These are phyloP conservation scores for Rhagonycha fulva DNA, from an alignment of 2,888 invertebrate species.

Conservation along the genomic window DNA sequence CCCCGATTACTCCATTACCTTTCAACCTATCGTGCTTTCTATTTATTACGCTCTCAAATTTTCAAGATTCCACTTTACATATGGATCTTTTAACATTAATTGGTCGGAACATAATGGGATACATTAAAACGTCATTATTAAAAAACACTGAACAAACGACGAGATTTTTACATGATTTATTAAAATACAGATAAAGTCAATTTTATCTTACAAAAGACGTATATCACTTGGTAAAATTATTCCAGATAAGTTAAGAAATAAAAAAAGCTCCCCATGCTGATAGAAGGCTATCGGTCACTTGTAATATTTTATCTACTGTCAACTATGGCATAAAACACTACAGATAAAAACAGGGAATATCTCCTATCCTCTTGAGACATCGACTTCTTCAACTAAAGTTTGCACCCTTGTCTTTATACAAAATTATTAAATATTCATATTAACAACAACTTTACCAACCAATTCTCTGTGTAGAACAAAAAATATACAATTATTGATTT, in stretches of 20 bases:
- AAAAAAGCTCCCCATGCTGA: constrained; percentile 48
- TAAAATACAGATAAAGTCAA: not conserved
- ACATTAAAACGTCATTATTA: not conserved
- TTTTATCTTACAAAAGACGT: not conserved
- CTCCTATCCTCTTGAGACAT: constrained; percentile 54
- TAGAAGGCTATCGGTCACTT: constrained; percentile 53
- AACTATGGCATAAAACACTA: constrained; percentile 55
- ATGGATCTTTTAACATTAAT: constrained; percentile 8
- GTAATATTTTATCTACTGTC: constrained; percentile 57
- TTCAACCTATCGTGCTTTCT: constrained; percentile 26
- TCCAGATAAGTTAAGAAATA: constrained; percentile 47
- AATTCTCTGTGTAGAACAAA: not conserved
- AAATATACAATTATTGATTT: not conserved
- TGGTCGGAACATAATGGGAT: not conserved
- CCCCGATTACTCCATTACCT: constrained; percentile 35
- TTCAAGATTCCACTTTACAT: constrained; percentile 16
- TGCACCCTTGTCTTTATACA: constrained; percentile 27
- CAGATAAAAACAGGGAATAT: constrained; percentile 51
- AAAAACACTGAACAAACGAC: not conserved
- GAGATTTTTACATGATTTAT: not conserved
- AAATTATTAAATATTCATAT: not conserved
- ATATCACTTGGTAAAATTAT: not conserved
- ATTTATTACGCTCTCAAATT: constrained; percentile 26
- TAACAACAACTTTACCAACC: not conserved
- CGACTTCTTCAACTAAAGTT: constrained; percentile 32